Evolutionary conservation across 2,888 invertebrate species (phyloP).

Genomic region (Phyllotreta striolata): DNA sequence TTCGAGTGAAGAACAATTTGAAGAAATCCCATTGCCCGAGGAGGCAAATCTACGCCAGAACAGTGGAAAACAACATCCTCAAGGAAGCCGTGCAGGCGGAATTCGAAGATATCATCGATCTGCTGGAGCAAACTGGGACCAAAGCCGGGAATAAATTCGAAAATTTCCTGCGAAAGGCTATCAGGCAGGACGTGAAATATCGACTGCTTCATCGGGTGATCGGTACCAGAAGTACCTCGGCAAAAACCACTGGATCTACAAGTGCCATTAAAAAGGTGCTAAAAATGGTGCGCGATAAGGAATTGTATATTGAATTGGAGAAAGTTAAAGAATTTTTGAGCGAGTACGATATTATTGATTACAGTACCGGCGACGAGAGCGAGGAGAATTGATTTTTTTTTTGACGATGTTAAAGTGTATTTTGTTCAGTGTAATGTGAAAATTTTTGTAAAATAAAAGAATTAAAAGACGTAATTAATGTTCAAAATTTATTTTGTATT

Average conservation of each 20-base stretch:
- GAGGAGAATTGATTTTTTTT: too few relatives aligned
- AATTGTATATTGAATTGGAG: background rate
- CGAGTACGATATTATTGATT: too few relatives aligned
- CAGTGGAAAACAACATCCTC: slow-evolving; percentile 1
- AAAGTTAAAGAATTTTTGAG: too few relatives aligned
- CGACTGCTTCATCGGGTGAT: background rate
- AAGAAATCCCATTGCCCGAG: background rate
- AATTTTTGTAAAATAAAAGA: too few relatives aligned
- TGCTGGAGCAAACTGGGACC: background rate
- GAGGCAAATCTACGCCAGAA: background rate
- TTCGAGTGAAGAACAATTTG: background rate
- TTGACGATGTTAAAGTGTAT: too few relatives aligned
- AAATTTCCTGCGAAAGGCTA: background rate
- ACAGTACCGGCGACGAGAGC: too few relatives aligned
- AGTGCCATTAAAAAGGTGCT: slow-evolving; percentile 11
- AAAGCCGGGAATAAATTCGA: background rate
- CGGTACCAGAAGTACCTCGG: background rate
- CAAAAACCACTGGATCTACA: background rate
- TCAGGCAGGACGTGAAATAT: slow-evolving; percentile 1
- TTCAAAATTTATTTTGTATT: too few relatives aligned
- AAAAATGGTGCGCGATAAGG: background rate
- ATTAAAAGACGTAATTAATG: too few relatives aligned
- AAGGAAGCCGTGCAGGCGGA: slow-evolving; percentile 1
- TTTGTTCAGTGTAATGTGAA: too few relatives aligned
- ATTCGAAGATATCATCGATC: background rate